Evolutionary conservation across 2,888 invertebrate species (phyloP), one percentile per base, ranked within the genome.

Genomic region (Rhagonycha fulva): DNA sequence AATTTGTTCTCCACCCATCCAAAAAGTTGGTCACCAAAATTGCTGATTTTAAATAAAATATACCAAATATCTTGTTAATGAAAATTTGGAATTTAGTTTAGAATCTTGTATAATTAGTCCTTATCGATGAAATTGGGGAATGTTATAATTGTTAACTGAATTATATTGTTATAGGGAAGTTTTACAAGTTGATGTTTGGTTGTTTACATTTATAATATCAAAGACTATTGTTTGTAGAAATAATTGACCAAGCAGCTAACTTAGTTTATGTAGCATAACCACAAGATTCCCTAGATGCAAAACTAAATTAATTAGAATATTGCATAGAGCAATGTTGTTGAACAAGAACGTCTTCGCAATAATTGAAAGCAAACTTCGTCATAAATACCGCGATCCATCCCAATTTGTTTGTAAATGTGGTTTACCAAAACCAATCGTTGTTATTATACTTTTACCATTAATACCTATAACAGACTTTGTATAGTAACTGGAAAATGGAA

Each of bases 161-260:
- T 47, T 47, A 47, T 47, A n/a, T n/a, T 47, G 47, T 47, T 47
- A 47, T 26, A 26, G 26, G 9, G 63, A 19, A 66, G 26, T 23
- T 66, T 66, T 66, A 66, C 26, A 66, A 66, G 24, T 66, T 66
- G 63, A 23, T 26, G 30, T 68, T 62, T 67, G 24, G 72, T 61
- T 68, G 72, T 72, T 68, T 62, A 72, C 68, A 72, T 72, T 72
- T 72, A 68, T 70, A 74, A 68, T 70, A 74, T 74, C 74, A 74
- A 74, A 74, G 68, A 70, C 68, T 74, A 74, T 74, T 74, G 67
- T 67, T 70, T 70, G 70, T 11, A 47, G 66, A 74, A 70, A 70
- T 74, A 74, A 74, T 74, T 74, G 70, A 74, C 70, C 70, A 70
- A 70, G 67, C 63, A 74, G 63, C 74, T 70, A 74, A 74, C 74